Conservation (phyloP, 2,113 vertebrate genomes). For the Marmota monax region DNA sequence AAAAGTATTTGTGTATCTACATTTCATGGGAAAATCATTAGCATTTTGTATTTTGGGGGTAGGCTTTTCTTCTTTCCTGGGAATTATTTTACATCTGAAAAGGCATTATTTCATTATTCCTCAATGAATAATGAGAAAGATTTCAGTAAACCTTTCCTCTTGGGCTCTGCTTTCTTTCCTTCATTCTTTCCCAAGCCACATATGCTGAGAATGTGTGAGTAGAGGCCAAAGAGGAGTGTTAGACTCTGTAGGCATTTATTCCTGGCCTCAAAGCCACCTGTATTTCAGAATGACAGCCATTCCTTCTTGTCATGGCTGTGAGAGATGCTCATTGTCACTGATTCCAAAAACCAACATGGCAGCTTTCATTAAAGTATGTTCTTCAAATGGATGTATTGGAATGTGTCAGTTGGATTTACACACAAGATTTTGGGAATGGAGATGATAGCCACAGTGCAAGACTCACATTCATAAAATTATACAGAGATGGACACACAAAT, state of each 20-base stretch:
- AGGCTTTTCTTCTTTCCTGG: conserved; percentile 67
- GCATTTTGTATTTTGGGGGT: conserved; percentile 70
- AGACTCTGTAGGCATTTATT: background rate
- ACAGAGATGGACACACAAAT: conserved; percentile 44
- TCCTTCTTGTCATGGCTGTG: background rate
- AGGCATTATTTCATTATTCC: conserved; percentile 75
- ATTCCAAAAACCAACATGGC: background rate
- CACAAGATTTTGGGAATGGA: background rate
- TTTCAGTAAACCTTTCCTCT: conserved; percentile 59
- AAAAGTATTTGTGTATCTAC: conserved; percentile 64
- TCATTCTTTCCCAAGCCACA: background rate
- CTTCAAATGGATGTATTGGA: background rate
- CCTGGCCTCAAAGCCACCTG: background rate
- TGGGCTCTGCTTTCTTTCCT: background rate
- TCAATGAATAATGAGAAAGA: conserved; percentile 68
- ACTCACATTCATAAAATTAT: conserved; percentile 49
- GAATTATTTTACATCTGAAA: conserved; percentile 79
- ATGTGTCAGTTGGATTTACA: conserved; percentile 58
- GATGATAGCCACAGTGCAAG: conserved; percentile 9
- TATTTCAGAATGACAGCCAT: background rate
- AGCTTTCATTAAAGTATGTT: background rate
- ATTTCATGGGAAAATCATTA: conserved; percentile 78
- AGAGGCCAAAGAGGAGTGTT: background rate
- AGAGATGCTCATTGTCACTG: background rate
- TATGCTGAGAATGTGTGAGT: background rate